Base-by-base conservation (phyloP, 2,113 vertebrate species). In the Semicossyphus pulcher region DNA sequence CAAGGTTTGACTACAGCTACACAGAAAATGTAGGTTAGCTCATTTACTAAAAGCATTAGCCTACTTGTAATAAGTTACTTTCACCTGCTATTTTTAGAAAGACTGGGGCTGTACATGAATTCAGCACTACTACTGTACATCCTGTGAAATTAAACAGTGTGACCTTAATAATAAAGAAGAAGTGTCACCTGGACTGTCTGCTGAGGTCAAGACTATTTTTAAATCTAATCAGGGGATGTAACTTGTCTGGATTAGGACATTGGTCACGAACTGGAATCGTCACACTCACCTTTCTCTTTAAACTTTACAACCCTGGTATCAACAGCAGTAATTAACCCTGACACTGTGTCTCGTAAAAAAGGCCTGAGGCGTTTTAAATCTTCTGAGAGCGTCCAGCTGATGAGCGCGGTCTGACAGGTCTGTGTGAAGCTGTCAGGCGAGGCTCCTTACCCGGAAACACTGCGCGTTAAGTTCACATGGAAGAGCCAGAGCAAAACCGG, bases 331-430 rank as follows among this genome's bases (percentile, higher is more conserved):
- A 88, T 74, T 10, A 73, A 65, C 29, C 2, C 11, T 37, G 82
- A 72, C 84, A 78, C 36, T 2, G 69, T 11, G 77, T 47, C 60
- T 72, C 10, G 26, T 23, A 52, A 25, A 42, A n/a, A 34, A 60
- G 23, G 66, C 86, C 81, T 18, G 65, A 2, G n/a, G 83, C 71
- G 29, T 16, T 25, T 23, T 8, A 36, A 54, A 1, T 56, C 80
- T 41, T 47, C 25, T 2, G 65, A 78, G 62, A 10, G 16, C 31
- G 4, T 7, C 4, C 61, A 36, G 49, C 48, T 76, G 83, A 89
- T 60, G 74, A 81, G 77, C 84, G 85, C 86, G 51, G 73, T 54
- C 71, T 76, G 88, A 89, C 92, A 90, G 88, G 87, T 85, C 84
- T 75, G 75, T 12, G 67, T 20, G 61, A 36, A 49, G 68, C 83